phyloP scores from a whole-genome alignment of 64 coral and sea anemone genomes.

The Orbicella faveolata region DNA sequence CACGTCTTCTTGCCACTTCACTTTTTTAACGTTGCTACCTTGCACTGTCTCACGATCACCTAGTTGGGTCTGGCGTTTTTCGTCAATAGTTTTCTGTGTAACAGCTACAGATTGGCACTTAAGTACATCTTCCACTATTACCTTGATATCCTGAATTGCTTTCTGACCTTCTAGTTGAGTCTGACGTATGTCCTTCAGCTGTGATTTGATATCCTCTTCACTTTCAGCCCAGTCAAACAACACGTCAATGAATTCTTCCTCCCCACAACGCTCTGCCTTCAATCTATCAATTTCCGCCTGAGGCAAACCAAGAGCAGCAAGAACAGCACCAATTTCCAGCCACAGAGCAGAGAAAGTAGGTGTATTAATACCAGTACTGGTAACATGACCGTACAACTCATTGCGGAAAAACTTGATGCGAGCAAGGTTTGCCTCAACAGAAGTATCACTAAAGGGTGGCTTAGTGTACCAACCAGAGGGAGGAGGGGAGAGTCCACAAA shows the following conservation, averaged over 20 bases:
- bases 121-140: not conserved
- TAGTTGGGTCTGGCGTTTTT: not conserved
- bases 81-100: not conserved
- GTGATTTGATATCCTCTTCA: not conserved
- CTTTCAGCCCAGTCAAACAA: not conserved
- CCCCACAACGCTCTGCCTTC: not conserved
- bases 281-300: not conserved
- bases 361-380: constrained; percentile 6
- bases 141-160: not conserved
- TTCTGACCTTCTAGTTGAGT: not conserved
- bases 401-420: not conserved
- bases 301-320: constrained; percentile 32
- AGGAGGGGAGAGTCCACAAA: not conserved
- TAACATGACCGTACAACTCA: not conserved
- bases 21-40: not conserved
- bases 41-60: not conserved
- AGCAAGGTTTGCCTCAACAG: not conserved
- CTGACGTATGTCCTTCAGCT: not conserved
- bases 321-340: constrained; percentile 12
- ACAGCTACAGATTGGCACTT: not conserved
- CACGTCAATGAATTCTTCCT: not conserved
- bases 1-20: not conserved
- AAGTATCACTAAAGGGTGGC: not conserved
- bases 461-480: not conserved
- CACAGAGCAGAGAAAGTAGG: constrained; percentile 12